Base-by-base conservation (phyloP, 2,113 vertebrate species). In the Python bivittatus region DNA sequence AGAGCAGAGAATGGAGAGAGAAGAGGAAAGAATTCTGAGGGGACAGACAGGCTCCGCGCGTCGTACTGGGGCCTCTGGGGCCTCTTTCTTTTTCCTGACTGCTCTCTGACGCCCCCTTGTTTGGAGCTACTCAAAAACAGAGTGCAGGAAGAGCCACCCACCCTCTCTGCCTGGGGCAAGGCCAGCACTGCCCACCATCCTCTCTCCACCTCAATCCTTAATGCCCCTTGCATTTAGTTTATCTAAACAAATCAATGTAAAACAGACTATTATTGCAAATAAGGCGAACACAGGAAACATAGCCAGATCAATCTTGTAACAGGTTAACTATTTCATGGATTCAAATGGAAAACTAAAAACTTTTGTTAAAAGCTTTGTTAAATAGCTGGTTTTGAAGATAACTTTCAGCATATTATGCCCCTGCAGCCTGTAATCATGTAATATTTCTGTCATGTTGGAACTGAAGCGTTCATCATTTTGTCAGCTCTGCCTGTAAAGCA, bases 401-500 rank as follows among this genome's bases (percentile, higher is more conserved):
- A 94, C 92, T 95, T 97, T 94, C 92, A 96, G 94, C 64, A 94
- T 0, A 0, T 89, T 95, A 91, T 96, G 96, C 94, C 94, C 95
- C 95, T 93, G 91, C 56, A 96, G 94, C 58, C 44, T 94, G 68
- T 95, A 97, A 97, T 96, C 84, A 48, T 0, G 52, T 88, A 72
- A 93, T 97, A 98, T 97, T 98, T 98, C 97, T 98, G 97, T 98
- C 97, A 97, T 61, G 92, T 96, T 91, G 95, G 92, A 97, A 95
- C 96, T 97, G 97, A 97, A 97, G 84, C 95, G 97, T 98, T 96
- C 94, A 98, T 98, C 97, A 98, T 97, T 97, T 97, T 98, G 97
- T 97, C 98, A 98, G 96, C 92, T 97, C 95, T 97, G 97, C 97
- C 97, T 97, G 95, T 95, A 96, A 97, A 97, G 96, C 84, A 94